phyloP scores from a whole-genome alignment of 1,140 invertebrate genomes.

The Teleopsis dalmanni region DNA sequence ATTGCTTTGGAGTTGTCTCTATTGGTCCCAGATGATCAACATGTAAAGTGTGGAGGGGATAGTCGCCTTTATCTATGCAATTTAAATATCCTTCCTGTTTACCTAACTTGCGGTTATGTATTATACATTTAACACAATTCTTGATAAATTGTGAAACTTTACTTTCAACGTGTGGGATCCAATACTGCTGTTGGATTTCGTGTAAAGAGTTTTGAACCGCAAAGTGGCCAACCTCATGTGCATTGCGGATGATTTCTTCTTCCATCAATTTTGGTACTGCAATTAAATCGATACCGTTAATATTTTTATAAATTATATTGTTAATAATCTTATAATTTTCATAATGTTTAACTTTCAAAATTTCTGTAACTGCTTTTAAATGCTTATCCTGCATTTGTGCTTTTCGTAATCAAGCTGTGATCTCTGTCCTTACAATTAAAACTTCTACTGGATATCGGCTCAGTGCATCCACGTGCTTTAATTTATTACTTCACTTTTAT shows the following conservation, averaged over 20 bases:
- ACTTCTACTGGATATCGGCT: neutral
- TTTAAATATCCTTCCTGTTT: conserved; percentile 18
- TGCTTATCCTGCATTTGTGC: neutral
- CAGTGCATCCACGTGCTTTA: neutral
- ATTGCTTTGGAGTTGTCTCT: neutral
- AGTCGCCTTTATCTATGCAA: conserved; percentile 16
- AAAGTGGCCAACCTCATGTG: conserved; percentile 1
- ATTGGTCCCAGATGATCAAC: conserved; percentile 24
- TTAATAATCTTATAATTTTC: neutral
- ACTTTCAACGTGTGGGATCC: conserved; percentile 14
- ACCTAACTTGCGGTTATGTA: conserved; percentile 6
- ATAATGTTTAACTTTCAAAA: neutral
- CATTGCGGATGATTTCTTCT: neutral
- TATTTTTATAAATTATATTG: neutral
- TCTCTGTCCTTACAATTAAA: neutral
- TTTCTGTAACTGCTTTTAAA: neutral
- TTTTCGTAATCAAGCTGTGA: neutral
- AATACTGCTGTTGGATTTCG: conserved; percentile 10
- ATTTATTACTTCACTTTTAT: too few species aligned
- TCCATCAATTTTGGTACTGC: conserved; percentile 3
- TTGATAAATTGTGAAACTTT: neutral
- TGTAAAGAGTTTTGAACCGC: neutral
- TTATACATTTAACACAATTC: conserved; percentile 11
- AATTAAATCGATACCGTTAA: neutral
- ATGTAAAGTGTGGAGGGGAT: conserved; percentile 21